These are phyloP conservation scores for Caenorhabditis macrosperma DNA, from an alignment of 2,888 invertebrate species.

Conservation along the genomic window DNA sequence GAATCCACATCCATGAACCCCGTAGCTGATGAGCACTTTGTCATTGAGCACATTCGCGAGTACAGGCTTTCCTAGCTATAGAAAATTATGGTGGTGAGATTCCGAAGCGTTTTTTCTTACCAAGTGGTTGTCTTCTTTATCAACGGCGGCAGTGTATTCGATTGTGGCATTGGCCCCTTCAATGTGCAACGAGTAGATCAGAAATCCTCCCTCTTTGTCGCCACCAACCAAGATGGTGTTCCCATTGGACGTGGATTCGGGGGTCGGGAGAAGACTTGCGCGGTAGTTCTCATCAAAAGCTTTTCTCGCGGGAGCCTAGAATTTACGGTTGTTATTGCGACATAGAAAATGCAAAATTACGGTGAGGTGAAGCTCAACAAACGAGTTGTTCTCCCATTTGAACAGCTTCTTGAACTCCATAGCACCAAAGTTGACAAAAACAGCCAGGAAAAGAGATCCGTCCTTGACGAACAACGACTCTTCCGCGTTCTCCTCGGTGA, in stretches of 20 bases:
- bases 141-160: background rate
- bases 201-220: constrained; percentile 16
- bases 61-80: constrained; percentile 59
- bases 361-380: constrained; percentile 42
- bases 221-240: constrained; percentile 11
- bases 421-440: constrained; percentile 58
- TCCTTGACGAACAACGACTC: constrained; percentile 61
- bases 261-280: constrained; percentile 3
- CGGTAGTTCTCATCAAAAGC: constrained; percentile 2
- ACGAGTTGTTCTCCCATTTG: constrained; percentile 62
- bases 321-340: background rate
- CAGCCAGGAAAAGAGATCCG: constrained; percentile 58
- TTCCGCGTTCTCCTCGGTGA: constrained; percentile 61
- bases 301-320: constrained; percentile 19
- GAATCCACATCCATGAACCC: constrained; percentile 71
- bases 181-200: background rate
- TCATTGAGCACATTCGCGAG: constrained; percentile 41
- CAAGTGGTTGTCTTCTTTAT: constrained; percentile 15
- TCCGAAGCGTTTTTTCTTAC: background rate
- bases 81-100: constrained; percentile 11
- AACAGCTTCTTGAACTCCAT: constrained; percentile 47
- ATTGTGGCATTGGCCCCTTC: background rate
- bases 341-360: constrained; percentile 17
- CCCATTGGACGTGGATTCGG: constrained; percentile 9
- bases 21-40: constrained; percentile 63